phyloP scores from a whole-genome alignment of 1,140 invertebrate species.

The Trigoniulus corallinus region DNA sequence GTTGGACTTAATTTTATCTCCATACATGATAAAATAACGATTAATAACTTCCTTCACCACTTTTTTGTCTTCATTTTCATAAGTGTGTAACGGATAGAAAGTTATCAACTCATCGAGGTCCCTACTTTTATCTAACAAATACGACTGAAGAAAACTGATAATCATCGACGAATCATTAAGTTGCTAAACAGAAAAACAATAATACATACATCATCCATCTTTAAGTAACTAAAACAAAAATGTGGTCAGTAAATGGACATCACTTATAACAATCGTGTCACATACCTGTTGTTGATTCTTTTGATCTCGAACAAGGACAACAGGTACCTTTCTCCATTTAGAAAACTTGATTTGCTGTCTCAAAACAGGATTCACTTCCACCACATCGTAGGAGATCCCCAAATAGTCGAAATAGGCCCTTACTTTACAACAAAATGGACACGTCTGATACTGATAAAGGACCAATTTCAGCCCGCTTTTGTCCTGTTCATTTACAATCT shows the following conservation, averaged over 20 bases:
- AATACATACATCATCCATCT: neutral
- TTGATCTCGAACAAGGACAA: constrained; percentile 53
- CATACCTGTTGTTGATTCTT: constrained; percentile 6
- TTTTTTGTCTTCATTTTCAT: constrained; percentile 40
- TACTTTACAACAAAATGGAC: constrained; percentile 98
- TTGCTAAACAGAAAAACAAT: constrained; percentile 39
- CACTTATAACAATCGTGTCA: neutral
- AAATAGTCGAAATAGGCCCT: constrained; percentile 83
- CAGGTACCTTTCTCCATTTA: constrained; percentile 87
- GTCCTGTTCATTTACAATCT: constrained; percentile 47
- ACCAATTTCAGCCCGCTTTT: constrained; percentile 60
- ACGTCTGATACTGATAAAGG: constrained; percentile 91
- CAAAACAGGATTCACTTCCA: constrained; percentile 91
- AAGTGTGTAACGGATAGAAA: constrained; percentile 61
- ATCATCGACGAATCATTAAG: constrained; percentile 89
- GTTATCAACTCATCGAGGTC: constrained; percentile 51
- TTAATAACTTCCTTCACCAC: constrained; percentile 67
- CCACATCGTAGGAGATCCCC: constrained; percentile 85
- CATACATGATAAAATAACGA: constrained; percentile 86
- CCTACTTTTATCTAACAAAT: constrained; percentile 43
- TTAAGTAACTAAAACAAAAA: too few relatives aligned
- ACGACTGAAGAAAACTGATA: constrained; percentile 68
- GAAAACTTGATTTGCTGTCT: constrained; percentile 86
- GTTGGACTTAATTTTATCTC: too few relatives aligned
- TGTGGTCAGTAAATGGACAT: neutral